Evolutionary conservation across 2,113 vertebrate genomes (phyloP).

Genomic region (Pelecanus crispus): DNA sequence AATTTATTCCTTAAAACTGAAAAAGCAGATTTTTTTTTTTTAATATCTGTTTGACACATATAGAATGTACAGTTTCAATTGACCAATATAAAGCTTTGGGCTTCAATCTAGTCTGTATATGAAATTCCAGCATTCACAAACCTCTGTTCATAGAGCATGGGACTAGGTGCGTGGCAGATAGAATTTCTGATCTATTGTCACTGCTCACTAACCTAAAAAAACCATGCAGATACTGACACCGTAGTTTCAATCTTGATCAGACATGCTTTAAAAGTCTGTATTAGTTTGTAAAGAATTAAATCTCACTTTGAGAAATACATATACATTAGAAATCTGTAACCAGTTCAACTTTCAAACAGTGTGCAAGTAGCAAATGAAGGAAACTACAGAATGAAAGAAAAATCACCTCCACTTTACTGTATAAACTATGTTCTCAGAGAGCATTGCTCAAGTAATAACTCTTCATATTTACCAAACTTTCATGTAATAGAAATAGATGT

Average conservation of each 20-base stretch:
- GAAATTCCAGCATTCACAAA: background rate
- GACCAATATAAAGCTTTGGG: background rate
- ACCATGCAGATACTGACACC: background rate
- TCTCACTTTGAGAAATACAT: background rate
- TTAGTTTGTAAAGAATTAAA: background rate
- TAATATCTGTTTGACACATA: background rate
- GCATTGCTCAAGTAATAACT: background rate
- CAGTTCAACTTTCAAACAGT: background rate
- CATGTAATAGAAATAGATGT: background rate
- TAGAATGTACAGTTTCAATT: background rate
- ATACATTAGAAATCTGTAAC: background rate
- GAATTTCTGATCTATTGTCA: background rate
- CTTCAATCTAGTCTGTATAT: background rate
- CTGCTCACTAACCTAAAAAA: background rate
- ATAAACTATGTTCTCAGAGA: background rate
- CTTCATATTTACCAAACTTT: conserved; percentile 16
- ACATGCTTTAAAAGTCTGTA: background rate
- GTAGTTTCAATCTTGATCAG: background rate
- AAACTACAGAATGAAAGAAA: conserved; percentile 28
- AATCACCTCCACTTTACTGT: background rate
- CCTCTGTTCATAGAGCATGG: background rate
- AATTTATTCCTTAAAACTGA: background rate
- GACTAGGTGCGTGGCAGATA: background rate
- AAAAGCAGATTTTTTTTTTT: background rate
- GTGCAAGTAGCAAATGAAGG: background rate